Base-by-base conservation (phyloP, 2,113 vertebrate species). In the Thryonomys swinderianus region DNA sequence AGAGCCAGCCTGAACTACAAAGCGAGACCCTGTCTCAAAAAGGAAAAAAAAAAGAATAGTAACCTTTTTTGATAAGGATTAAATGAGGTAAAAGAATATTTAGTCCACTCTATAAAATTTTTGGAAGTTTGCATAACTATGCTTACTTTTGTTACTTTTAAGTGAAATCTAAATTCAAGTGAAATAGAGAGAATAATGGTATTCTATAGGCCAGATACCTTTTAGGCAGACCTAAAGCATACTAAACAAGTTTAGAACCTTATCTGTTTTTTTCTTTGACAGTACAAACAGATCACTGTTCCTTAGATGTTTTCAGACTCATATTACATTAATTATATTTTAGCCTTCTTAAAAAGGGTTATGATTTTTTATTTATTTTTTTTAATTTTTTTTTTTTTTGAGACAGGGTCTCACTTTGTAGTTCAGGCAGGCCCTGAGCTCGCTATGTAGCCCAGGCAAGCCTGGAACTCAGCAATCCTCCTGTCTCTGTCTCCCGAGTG, bases 101-200 rank as follows among this genome's bases (percentile, higher is more conserved):
- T 81, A 88, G 9, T 81, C 64, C 90, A 53, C 34, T 62, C 32
- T 74, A 16, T 73, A n/a, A 66, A 88, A 1, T 59, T 74, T 93
- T 95, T 88, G 6, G 1, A 74, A 74, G 8, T 88, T 85, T 91
- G 82, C 17, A 82, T 40, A 92, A 66, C 80, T 95, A 42, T 78
- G 25, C 55, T 90, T 88, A 90, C 45, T 91, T 93, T 93, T 88
- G 64, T 92, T 87, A 92, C 37, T 91, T 93, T 91, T 88, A 71
- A 48, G 8, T 90, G n/a, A 82, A 85, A 51, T 91, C 32, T 94
- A 7, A 62, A 92, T 81, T 88, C 59, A 25, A 48, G 25, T 48
- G 71, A 48, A 74, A 45, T n/a, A 93, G 18, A 78, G 69, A 78
- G 67, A 88, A 67, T 71, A 34, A 13, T 67, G 4, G 7, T 95